Conservation (phyloP, 2,888 invertebrate species). For the Dioctria rufipes region DNA sequence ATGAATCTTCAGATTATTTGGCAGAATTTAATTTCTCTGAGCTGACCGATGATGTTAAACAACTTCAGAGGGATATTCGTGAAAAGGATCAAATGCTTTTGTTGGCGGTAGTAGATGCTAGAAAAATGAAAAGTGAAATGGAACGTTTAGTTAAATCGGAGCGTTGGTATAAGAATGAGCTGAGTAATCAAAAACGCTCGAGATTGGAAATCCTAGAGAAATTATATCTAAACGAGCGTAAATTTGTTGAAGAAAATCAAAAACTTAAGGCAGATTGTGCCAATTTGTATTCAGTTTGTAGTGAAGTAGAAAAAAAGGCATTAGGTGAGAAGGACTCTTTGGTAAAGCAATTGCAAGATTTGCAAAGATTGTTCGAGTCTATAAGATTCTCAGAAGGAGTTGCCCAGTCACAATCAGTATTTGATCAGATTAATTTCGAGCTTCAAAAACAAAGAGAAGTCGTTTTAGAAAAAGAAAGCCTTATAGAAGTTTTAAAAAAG, state of each 20-base stretch:
- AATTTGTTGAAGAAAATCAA: constrained; percentile 68
- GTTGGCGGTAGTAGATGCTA: constrained; percentile 65
- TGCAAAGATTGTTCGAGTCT: constrained; percentile 31
- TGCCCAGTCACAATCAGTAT: constrained; percentile 3
- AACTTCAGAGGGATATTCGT: constrained; percentile 21
- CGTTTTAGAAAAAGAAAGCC: constrained; percentile 65
- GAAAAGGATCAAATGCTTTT: constrained; percentile 63
- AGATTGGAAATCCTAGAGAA: constrained; percentile 68
- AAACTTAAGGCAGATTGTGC: constrained; percentile 66
- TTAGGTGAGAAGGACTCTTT: constrained; percentile 59
- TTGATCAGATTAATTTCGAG: constrained; percentile 62
- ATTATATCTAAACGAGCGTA: constrained; percentile 68
- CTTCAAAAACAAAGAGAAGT: constrained; percentile 64
- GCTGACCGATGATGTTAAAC: constrained; percentile 28
- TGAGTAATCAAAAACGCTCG: constrained; percentile 66
- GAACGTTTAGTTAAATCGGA: constrained; percentile 68
- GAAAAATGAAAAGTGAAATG: constrained; percentile 66
- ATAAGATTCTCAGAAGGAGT: not conserved
- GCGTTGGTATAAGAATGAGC: constrained; percentile 69
- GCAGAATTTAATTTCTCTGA: not conserved
- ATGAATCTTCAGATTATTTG: constrained; percentile 19
- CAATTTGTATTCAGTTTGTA: constrained; percentile 64
- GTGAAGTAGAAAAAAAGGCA: constrained; percentile 63
- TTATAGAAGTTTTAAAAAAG: constrained; percentile 67
- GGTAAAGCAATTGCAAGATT: constrained; percentile 43